These are phyloP conservation scores for Rotaria sp. DNA, from an alignment of 2,888 invertebrate genomes.

Conservation along the genomic window DNA sequence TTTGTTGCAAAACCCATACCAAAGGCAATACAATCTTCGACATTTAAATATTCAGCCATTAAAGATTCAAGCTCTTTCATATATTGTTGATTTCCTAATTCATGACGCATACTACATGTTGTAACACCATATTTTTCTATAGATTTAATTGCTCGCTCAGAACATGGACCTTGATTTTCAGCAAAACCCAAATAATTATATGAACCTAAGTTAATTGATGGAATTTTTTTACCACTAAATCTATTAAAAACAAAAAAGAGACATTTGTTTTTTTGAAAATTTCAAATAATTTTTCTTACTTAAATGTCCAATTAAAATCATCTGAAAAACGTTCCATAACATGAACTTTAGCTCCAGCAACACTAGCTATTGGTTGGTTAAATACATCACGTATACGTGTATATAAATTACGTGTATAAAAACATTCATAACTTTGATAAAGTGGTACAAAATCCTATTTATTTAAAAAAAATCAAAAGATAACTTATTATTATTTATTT, in stretches of 20 bases:
- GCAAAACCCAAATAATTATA: conserved; percentile 98
- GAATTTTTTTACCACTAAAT: conserved; percentile 68
- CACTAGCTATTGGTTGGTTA: conserved; percentile 86
- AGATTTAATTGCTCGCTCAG: conserved; percentile 67
- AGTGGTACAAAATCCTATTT: conserved; percentile 56
- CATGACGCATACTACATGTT: conserved; percentile 69
- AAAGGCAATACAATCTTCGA: conserved; percentile 84
- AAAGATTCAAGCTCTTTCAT: conserved; percentile 67
- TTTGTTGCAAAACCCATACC: conserved; percentile 99
- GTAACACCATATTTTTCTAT: conserved; percentile 70
- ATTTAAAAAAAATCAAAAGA: not conserved
- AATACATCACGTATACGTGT: conserved; percentile 85
- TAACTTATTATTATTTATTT: too few relatives aligned
- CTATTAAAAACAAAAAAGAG: not conserved
- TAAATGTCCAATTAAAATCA: conserved; percentile 87
- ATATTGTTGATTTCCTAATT: conserved; percentile 64
- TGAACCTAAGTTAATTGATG: conserved; percentile 86
- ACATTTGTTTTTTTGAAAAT: too few relatives aligned
- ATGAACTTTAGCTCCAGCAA: conserved; percentile 77
- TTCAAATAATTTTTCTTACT: conserved; percentile 59
- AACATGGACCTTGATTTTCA: conserved; percentile 70
- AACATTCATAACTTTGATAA: conserved; percentile 57
- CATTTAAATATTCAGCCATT: conserved; percentile 79
- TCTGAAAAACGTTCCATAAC: conserved; percentile 74
- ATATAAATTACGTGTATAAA: conserved; percentile 82